Base-by-base conservation (phyloP, 92 coral and sea anemone genomes). In the Porites cylindrica region DNA sequence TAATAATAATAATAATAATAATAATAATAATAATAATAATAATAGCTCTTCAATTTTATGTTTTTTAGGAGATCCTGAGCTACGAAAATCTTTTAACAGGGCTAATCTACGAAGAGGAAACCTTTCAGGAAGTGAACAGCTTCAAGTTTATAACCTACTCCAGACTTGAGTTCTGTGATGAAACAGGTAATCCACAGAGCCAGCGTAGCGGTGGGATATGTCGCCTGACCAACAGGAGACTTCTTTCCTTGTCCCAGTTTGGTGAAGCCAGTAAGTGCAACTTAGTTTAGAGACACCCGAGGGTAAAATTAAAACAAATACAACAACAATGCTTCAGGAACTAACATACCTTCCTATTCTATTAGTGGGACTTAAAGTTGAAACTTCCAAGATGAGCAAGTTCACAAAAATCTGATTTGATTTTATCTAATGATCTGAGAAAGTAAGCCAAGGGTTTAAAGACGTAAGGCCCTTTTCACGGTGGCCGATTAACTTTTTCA, bases 161-260 rank as follows among this genome's bases (percentile, higher is more conserved):
- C 17, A 59, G 64, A 60, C 64, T 95, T 4, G 81, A 75, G 47
- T 56, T 92, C 66, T 43, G 77, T 88, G 98, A 95, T 73, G 94
- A 90, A 77, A 69, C 4, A 43, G 87, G 84, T 66, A 4, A 0
- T 60, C 66, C 77, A n/a, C 1, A 69, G 5, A 63, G 77, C 50
- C 86, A 86, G 59, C 84, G 91, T 21, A 83, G 90, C 43, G 95
- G 96, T 66, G 98, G 98, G 13, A 91, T 92, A 11, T 93, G 96
- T 19, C 86, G 92, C 24, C 56, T 94, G 88, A 94, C 96, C 32
- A 92, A 92, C 78, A 91, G 89, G 79, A 86, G 96, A 51, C 51
- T 94, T 29, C 96, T 94, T 8, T 79, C 90, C 52, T 72, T 94
- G 82, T 94, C 96, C 18, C 98, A 94, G 85, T 66, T 51, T 75